Conservation (phyloP, 2,113 vertebrate genomes). For the Chaenocephalus aceratus region DNA sequence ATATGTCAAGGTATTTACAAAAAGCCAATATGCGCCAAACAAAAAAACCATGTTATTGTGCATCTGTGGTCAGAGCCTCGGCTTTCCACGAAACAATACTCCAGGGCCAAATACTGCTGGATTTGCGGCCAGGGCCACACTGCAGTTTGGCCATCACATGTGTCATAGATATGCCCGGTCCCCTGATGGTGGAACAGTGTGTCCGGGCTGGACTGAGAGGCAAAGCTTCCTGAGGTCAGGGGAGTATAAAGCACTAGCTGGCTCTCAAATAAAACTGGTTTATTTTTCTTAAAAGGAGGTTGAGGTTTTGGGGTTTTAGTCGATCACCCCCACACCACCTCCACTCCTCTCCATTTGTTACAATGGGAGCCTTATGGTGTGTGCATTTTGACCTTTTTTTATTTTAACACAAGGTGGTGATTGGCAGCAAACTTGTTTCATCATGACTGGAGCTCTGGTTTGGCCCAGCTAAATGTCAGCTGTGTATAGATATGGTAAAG, state of each 20-base stretch:
- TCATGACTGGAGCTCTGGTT: slow-evolving; percentile 59
- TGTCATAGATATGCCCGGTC: slow-evolving; percentile 66
- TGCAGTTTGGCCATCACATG: slow-evolving; percentile 59
- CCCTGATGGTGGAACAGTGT: slow-evolving; percentile 64
- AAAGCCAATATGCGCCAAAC: slow-evolving; percentile 50
- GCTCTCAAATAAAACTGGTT: slow-evolving; percentile 78
- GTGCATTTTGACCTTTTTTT: slow-evolving; percentile 70
- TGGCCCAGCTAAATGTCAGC: slow-evolving; percentile 67
- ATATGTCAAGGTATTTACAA: slow-evolving; percentile 65
- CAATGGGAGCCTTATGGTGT: slow-evolving; percentile 71
- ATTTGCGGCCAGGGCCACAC: slow-evolving; percentile 68
- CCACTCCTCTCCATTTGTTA: slow-evolving; percentile 65
- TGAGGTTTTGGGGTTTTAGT: slow-evolving; percentile 79
- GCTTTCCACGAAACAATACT: slow-evolving; percentile 66
- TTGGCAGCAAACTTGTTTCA: slow-evolving; percentile 71
- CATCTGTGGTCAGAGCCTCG: slow-evolving; percentile 52
- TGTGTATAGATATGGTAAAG: slow-evolving; percentile 54
- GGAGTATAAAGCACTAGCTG: slow-evolving; percentile 67
- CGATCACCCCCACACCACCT: slow-evolving; percentile 73
- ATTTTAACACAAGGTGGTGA: slow-evolving; percentile 72
- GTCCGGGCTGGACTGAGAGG: slow-evolving; percentile 67
- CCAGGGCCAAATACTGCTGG: slow-evolving; percentile 58
- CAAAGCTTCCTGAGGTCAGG: slow-evolving; percentile 78
- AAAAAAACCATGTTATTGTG: slow-evolving; percentile 65
- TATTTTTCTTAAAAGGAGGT: slow-evolving; percentile 79